phyloP scores from a whole-genome alignment of 2,888 invertebrate genomes.

The Argyresthia albistria region DNA sequence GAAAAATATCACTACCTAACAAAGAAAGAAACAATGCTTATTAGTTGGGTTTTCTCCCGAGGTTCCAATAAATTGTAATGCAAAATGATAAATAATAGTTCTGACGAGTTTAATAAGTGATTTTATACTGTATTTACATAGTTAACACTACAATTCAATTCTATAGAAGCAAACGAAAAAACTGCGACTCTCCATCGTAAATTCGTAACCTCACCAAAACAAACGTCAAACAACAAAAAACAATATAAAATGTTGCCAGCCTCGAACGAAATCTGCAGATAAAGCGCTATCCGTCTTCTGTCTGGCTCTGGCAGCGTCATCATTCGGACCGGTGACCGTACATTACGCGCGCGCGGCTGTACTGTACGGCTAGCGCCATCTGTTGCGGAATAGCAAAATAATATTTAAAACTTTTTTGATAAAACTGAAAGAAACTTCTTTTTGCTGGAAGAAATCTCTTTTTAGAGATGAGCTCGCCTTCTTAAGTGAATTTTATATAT shows the following conservation, averaged over 20 bases:
- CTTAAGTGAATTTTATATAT: no score
- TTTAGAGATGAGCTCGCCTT: no score
- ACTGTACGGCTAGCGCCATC: no score
- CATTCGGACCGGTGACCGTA: no score
- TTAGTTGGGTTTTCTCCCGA: not conserved
- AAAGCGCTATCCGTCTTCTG: no score
- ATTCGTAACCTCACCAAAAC: conserved; percentile 48
- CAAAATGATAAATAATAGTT: not conserved
- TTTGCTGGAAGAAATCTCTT: no score
- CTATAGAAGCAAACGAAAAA: conserved; percentile 42
- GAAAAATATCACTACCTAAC: conserved; percentile 53
- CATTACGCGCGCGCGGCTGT: no score
- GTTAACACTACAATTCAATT: conserved; percentile 26
- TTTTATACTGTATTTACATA: conserved; percentile 29
- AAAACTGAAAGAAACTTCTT: no score
- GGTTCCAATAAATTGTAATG: not conserved
- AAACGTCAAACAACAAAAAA: conserved; percentile 14
- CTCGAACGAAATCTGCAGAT: not conserved
- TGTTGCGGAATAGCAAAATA: no score
- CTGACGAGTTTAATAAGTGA: conserved; percentile 12
- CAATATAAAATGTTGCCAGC: not conserved
- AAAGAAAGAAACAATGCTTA: conserved; percentile 58
- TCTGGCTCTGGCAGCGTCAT: no score
- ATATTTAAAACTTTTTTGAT: no score
- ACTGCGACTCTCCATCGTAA: conserved; percentile 53